Evolutionary conservation across 1,140 invertebrate genomes (phyloP).

Genomic region (Andrena cerasifolii): DNA sequence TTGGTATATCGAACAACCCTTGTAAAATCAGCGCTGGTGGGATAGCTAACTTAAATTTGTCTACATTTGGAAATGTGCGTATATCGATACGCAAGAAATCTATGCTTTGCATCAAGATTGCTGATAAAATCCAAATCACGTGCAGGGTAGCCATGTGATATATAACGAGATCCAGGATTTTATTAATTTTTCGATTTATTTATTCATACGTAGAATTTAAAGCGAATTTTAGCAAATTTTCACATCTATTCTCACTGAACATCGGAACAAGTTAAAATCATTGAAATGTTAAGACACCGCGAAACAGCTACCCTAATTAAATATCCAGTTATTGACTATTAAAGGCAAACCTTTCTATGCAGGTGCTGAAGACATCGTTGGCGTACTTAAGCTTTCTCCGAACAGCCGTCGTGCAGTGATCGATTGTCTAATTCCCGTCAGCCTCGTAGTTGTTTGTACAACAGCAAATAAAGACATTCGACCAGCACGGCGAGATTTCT

Average conservation of each 20-base stretch:
- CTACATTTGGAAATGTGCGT: conserved; percentile 63
- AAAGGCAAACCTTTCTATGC: not conserved
- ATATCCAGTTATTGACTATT: not conserved
- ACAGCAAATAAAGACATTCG: not conserved
- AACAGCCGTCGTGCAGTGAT: conserved; percentile 31
- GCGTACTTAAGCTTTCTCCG: conserved; percentile 54
- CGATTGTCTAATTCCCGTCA: not conserved
- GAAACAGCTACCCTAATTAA: not conserved
- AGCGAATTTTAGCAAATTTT: too few relatives aligned
- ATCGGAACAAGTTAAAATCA: too few relatives aligned
- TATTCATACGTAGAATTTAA: too few relatives aligned
- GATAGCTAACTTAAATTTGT: conserved; percentile 58
- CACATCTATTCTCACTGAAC: too few relatives aligned
- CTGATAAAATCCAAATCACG: too few relatives aligned
- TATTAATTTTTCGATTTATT: too few relatives aligned
- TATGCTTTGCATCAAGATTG: not conserved
- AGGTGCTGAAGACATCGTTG: conserved; percentile 60
- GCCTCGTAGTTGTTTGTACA: not conserved
- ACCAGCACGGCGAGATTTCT: too few relatives aligned
- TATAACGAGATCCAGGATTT: too few relatives aligned
- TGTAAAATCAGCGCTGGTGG: conserved; percentile 58
- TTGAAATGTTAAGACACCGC: too few relatives aligned
- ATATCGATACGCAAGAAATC: too few relatives aligned
- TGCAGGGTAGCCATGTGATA: too few relatives aligned
- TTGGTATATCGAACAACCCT: conserved; percentile 53